These are phyloP conservation scores for Tricholauxania praeusta DNA, from an alignment of 2,888 invertebrate genomes.

Conservation along the genomic window DNA sequence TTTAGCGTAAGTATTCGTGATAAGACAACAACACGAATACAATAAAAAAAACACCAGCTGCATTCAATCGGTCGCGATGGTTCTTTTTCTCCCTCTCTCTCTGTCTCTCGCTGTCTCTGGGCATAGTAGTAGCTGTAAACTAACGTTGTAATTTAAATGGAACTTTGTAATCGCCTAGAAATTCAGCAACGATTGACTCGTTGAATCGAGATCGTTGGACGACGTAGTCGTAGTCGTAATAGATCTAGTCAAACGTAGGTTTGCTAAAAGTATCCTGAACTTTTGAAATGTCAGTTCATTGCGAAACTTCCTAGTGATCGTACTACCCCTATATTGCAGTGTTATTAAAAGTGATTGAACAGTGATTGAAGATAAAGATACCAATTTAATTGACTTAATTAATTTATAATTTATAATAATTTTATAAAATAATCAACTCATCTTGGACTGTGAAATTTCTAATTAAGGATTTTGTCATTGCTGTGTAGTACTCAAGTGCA, in stretches of 20 bases:
- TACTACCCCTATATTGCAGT: not conserved
- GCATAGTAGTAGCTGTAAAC: slow-evolving; percentile 5
- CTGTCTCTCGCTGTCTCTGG: not conserved
- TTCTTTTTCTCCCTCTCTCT: too few relatives aligned
- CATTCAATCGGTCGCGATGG: slow-evolving; percentile 20
- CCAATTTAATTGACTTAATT: too few relatives aligned
- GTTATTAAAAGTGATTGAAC: too few relatives aligned
- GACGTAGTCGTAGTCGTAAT: not conserved
- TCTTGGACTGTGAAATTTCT: slow-evolving; percentile 19
- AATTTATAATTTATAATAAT: slow-evolving; percentile 17
- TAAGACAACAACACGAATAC: too few relatives aligned
- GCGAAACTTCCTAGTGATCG: slow-evolving; percentile 41
- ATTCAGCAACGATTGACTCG: not conserved
- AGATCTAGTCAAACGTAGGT: slow-evolving; percentile 27
- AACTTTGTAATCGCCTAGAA: slow-evolving; percentile 24
- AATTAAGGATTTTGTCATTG: slow-evolving; percentile 13
- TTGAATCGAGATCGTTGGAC: not conserved
- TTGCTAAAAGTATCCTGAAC: slow-evolving; percentile 42
- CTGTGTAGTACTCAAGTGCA: not conserved
- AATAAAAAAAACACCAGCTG: not conserved
- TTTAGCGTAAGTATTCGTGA: too few relatives aligned
- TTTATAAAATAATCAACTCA: slow-evolving; percentile 3
- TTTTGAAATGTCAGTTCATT: slow-evolving; percentile 39
- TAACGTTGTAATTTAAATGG: slow-evolving; percentile 6
- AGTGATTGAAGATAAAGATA: too few relatives aligned